Conservation (phyloP, 2,888 invertebrate species). For the Dichetophora obliterata region DNA sequence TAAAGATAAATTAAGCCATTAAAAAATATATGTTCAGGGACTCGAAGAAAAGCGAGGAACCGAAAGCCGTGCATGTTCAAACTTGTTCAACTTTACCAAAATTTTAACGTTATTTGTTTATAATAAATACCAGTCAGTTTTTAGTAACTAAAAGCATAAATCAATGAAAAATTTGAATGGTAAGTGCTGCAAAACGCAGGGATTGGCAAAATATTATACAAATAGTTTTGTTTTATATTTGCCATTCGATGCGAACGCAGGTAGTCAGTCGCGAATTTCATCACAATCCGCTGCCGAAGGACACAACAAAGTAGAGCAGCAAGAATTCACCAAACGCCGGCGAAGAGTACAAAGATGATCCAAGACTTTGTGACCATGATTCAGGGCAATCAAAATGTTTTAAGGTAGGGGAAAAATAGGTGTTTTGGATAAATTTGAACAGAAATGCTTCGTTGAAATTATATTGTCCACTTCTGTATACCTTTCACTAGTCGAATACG, state of each 20-base stretch:
- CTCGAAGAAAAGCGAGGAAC: background rate
- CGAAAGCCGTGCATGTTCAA: constrained; percentile 20
- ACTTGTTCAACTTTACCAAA: background rate
- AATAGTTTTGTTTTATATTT: background rate
- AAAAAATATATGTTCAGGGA: background rate
- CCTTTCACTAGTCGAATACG: too few species aligned
- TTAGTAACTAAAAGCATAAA: constrained; percentile 42
- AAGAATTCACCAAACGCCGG: constrained; percentile 37
- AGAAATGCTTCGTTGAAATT: too few species aligned
- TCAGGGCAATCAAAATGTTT: background rate
- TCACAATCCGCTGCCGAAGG: constrained; percentile 50
- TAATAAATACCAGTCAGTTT: constrained; percentile 12
- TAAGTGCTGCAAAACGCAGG: constrained; percentile 30
- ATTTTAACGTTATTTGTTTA: background rate
- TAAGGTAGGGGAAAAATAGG: background rate
- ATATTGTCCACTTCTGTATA: too few species aligned
- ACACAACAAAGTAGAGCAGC: constrained; percentile 37
- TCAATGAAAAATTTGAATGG: constrained; percentile 53
- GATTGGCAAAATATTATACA: background rate
- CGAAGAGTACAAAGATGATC: constrained; percentile 50
- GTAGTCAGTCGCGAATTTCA: constrained; percentile 50
- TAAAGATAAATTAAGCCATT: background rate
- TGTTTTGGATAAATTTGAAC: too few species aligned
- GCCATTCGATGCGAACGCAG: constrained; percentile 33
- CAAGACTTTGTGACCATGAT: constrained; percentile 37